Evolutionary conservation across 2,888 invertebrate genomes (phyloP), one percentile per base, ranked within the genome.

Genomic region (Vesta saturnalis): DNA sequence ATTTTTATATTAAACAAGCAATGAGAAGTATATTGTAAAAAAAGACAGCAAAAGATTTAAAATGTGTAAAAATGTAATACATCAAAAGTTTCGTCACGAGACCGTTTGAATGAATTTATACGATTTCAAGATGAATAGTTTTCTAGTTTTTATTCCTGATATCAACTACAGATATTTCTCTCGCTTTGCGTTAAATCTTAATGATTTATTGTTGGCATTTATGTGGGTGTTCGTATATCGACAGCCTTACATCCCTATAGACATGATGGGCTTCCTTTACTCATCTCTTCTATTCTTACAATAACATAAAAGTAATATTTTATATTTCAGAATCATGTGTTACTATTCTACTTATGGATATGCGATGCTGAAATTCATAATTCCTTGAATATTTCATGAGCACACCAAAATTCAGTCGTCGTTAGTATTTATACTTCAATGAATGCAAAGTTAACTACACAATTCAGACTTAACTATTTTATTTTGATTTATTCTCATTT

Each of bases 61-160:
- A 52, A 12, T 19, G 12, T 52, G 19, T 43, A 2, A 52, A 52
- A 52, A n/a, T 12, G 19, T n/a, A n/a, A 39, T 39, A 8, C 21
- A n/a, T 19, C 52, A 21, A 52, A 43, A 18, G 12, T n/a, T 19
- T 18, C 19, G 52, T 19, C 39, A 39, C n/a, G 39, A 39, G 39
- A 39, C 1, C 39, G 1, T 54, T 54, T 22, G 22, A 54, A 54
- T 19, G 77, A 77, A 78, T 79, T 80, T 78, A 74, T 77, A 79
- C 80, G 78, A 80, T 77, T 77, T 76, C 75, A 71, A 77, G 77
- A 75, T 77, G 78, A 77, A 77, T 76, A 73, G 76, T 73, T 70
- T 52, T 60, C 49, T 66, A 62, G 70, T 70, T 70, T 70, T 66
- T 66, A 63, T 70, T 63, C 64, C 60, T 35, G 54, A 68, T 64